Evolutionary conservation across 2,888 invertebrate species (phyloP).

Genomic region (Octonoba sinensis): DNA sequence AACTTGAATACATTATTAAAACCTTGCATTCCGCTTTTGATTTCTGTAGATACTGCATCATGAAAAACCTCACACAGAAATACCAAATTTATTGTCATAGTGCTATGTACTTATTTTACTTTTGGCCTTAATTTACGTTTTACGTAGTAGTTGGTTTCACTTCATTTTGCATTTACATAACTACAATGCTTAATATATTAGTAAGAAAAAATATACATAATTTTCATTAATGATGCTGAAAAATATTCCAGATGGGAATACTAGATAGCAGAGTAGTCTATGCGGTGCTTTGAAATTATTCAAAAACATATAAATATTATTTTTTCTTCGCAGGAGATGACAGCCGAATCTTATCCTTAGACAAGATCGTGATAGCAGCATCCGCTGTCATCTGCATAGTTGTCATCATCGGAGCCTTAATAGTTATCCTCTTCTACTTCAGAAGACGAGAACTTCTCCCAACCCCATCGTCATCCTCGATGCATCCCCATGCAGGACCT

Average conservation of each 20-base stretch:
- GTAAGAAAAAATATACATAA: no score
- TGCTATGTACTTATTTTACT: no score
- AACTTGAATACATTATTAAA: no score
- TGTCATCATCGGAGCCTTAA: constrained; percentile 85
- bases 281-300: neutral
- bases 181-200: neutral
- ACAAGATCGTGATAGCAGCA: constrained; percentile 93
- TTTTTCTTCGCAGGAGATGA: constrained; percentile 28
- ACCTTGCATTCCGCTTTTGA: no score
- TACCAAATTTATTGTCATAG: no score
- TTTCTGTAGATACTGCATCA: no score
- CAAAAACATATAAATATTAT: neutral
- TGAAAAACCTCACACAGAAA: no score
- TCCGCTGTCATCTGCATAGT: constrained; percentile 93
- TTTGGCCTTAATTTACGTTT: no score
- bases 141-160: no score
- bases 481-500: constrained; percentile 74
- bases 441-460: constrained; percentile 74
- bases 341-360: constrained; percentile 76
- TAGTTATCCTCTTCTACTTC: constrained; percentile 90
- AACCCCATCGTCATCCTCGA: constrained; percentile 60
- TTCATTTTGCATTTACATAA: no score
- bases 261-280: neutral
- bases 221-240: neutral
- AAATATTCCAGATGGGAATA: neutral